Conservation (phyloP, 2,113 vertebrate species). For the Mustela nigripes region DNA sequence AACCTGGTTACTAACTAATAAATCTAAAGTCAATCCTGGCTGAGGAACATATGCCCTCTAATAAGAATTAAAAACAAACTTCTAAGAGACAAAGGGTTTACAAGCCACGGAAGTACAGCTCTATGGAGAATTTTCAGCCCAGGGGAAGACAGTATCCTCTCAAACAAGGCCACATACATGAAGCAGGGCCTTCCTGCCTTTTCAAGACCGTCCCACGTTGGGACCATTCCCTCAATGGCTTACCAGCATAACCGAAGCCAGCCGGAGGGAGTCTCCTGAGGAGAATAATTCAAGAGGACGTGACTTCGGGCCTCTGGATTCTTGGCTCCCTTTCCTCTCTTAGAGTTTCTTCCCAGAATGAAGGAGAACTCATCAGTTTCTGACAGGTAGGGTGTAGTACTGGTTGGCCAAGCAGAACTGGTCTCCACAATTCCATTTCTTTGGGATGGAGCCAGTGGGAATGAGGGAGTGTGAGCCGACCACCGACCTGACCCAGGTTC, state of each 20-base stretch:
- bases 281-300: conserved; percentile 23
- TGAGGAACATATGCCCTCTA: background rate
- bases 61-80: background rate
- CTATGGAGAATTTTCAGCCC: background rate
- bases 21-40: background rate
- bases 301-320: background rate
- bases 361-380: conserved; percentile 20
- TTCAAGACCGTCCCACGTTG: background rate
- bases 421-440: conserved; percentile 43
- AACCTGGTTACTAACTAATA: background rate
- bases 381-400: background rate
- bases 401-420: background rate
- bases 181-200: background rate
- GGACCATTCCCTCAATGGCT: background rate
- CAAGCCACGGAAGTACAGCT: background rate
- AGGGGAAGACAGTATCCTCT: background rate
- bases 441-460: background rate
- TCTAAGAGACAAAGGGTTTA: background rate
- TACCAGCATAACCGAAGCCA: background rate
- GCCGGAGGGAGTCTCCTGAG: background rate
- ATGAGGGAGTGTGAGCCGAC: background rate
- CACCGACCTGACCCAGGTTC: background rate
- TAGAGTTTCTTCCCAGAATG: conserved; percentile 29
- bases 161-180: too few relatives aligned
- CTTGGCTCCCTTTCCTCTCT: conserved; percentile 11